phyloP scores from a whole-genome alignment of 1,140 invertebrate species.

The Cherax quadricarinatus region DNA sequence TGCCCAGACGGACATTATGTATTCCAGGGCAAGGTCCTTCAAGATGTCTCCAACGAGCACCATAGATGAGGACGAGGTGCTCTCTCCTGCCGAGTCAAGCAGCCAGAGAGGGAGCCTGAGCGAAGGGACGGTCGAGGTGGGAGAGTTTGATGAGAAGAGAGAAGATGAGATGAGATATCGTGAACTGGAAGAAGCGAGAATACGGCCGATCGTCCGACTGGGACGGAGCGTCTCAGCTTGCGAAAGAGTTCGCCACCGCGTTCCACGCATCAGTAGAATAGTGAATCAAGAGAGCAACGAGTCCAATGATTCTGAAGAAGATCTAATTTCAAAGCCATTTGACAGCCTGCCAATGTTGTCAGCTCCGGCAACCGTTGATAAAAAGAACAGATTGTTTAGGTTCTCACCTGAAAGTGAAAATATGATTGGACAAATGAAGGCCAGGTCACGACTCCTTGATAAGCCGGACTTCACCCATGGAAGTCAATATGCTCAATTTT shows the following conservation, averaged over 20 bases:
- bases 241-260: constrained; percentile 34
- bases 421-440: constrained; percentile 20
- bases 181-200: constrained; percentile 18
- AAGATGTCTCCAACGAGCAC: constrained; percentile 54
- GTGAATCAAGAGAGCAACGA: constrained; percentile 53
- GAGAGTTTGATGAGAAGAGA: constrained; percentile 44
- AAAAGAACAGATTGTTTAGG: constrained; percentile 65
- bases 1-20: constrained; percentile 63
- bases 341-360: constrained; percentile 63
- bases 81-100: constrained; percentile 34
- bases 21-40: constrained; percentile 47
- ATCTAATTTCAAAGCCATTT: constrained; percentile 29
- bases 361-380: constrained; percentile 66
- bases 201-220: constrained; percentile 24
- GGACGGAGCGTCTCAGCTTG: constrained; percentile 57
- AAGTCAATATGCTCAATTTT: constrained; percentile 17
- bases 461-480: constrained; percentile 30
- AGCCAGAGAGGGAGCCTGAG: constrained; percentile 25
- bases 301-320: constrained; percentile 60
- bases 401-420: constrained; percentile 60
- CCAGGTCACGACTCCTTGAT: constrained; percentile 44
- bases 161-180: constrained; percentile 30
- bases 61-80: constrained; percentile 58
- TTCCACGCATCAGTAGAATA: constrained; percentile 33
- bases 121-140: constrained; percentile 14